These are phyloP conservation scores for Luffia ferchaultella DNA, from an alignment of 2,888 invertebrate species.

Conservation along the genomic window DNA sequence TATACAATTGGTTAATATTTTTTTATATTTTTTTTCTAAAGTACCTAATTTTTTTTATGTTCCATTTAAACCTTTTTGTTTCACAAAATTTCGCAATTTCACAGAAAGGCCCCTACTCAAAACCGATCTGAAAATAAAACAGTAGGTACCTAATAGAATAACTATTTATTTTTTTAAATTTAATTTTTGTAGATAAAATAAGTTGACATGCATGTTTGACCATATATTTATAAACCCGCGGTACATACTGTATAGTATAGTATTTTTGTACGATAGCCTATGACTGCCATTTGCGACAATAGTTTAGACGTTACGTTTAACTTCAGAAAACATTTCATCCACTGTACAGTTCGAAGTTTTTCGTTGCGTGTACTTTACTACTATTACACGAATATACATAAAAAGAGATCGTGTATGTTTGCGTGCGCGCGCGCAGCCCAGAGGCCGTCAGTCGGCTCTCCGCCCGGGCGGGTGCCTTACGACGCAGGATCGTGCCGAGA, in stretches of 20 bases:
- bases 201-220: too few species aligned
- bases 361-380: neutral
- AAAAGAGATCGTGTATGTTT: constrained; percentile 14
- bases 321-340: neutral
- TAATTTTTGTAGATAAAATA: too few species aligned
- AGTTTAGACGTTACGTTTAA: neutral
- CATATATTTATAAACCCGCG: neutral
- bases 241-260: neutral
- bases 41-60: too few species aligned
- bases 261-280: neutral
- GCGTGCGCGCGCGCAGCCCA: constrained; percentile 21
- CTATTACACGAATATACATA: neutral
- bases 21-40: too few species aligned
- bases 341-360: neutral
- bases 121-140: too few species aligned
- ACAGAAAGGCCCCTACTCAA: too few species aligned
- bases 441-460: constrained; percentile 49
- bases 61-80: too few species aligned
- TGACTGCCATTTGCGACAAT: neutral
- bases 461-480: constrained; percentile 67
- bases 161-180: too few species aligned
- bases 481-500: constrained; percentile 60
- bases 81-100: too few species aligned
- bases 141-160: too few species aligned
- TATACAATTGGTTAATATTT: too few species aligned